Evolutionary conservation across 2,797 vertebrate genomes (phyloP).

Genomic region (Valencia hispanica): DNA sequence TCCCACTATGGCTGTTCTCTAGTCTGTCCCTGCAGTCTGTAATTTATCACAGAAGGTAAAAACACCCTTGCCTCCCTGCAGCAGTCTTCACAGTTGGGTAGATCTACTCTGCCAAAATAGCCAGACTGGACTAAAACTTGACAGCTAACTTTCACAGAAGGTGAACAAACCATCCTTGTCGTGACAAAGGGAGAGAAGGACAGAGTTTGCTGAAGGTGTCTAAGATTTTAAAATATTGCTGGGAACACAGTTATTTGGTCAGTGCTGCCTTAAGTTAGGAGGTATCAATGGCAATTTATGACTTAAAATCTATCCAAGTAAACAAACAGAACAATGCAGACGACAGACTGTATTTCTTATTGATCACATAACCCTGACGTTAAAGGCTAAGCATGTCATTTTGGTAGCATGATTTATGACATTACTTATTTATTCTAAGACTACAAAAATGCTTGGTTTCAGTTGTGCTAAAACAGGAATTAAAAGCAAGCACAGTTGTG

Average conservation of each 20-base stretch:
- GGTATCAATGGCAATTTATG: background rate
- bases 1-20: background rate
- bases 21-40: constrained; percentile 3
- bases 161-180: background rate
- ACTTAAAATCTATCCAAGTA: background rate
- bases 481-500: background rate
- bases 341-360: background rate
- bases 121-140: constrained; percentile 4
- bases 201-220: background rate
- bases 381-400: background rate
- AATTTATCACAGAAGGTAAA: constrained; percentile 12
- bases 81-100: background rate
- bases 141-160: constrained; percentile 1
- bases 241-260: background rate
- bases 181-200: background rate
- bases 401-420: too few relatives aligned
- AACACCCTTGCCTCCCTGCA: background rate
- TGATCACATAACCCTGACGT: too few relatives aligned
- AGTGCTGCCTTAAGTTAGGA: background rate
- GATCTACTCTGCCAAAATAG: constrained; percentile 10
- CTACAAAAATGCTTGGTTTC: background rate
- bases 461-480: background rate
- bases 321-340: background rate
- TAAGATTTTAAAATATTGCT: background rate
- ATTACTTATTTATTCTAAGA: background rate